Evolutionary conservation across 2,888 invertebrate genomes (phyloP).

Genomic region (Prosapia bicincta): DNA sequence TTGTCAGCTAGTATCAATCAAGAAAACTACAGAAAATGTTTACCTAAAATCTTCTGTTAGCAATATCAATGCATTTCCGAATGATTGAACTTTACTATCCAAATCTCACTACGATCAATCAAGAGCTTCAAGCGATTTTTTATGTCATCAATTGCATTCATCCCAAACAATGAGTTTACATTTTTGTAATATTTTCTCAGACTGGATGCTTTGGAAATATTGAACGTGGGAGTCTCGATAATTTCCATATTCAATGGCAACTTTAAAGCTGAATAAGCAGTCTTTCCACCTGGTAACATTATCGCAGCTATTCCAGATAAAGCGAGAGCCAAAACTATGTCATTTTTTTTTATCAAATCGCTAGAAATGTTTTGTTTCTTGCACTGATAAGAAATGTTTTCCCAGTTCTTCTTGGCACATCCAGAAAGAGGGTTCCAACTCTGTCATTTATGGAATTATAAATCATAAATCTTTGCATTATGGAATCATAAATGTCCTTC

Average conservation of each 20-base stretch:
- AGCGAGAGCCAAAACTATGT: conserved; percentile 44
- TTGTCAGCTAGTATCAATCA: too few relatives aligned
- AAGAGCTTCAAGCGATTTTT: too few relatives aligned
- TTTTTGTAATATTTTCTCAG: too few relatives aligned
- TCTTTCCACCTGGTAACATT: conserved; percentile 44
- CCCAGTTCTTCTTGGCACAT: conserved; percentile 45
- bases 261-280: conserved; percentile 43
- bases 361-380: conserved; percentile 40
- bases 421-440: conserved; percentile 39
- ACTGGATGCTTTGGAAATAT: too few relatives aligned
- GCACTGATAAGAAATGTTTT: conserved; percentile 45
- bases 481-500: conserved; percentile 6
- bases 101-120: too few relatives aligned
- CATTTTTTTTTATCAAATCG: conserved; percentile 39
- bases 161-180: too few relatives aligned
- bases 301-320: conserved; percentile 45
- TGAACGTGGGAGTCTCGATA: too few relatives aligned
- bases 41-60: too few relatives aligned
- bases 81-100: too few relatives aligned
- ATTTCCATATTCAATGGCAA: conserved; percentile 39
- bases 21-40: too few relatives aligned
- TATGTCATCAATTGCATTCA: too few relatives aligned
- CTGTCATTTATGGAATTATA: not conserved
- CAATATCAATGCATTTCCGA: too few relatives aligned
- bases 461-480: conserved; percentile 18